phyloP scores from a whole-genome alignment of 2,113 vertebrate genomes.

The Progne subis region DNA sequence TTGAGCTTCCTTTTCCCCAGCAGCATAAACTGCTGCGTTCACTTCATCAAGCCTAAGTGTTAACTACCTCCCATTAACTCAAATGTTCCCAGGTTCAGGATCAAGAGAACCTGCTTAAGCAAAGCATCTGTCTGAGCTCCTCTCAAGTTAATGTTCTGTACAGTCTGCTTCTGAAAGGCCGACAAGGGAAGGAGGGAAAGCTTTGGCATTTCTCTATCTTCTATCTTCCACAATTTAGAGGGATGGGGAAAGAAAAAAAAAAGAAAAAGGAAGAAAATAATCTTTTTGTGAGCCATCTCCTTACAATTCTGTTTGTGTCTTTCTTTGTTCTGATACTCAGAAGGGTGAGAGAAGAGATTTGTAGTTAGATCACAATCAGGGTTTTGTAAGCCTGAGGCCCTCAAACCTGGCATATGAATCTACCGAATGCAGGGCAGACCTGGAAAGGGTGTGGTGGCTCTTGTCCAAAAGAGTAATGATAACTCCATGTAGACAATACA shows the following conservation, averaged over 20 bases:
- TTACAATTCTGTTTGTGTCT: not conserved
- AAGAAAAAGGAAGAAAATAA: accelerated
- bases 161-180: not conserved
- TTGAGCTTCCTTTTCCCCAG: not conserved
- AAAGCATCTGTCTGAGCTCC: constrained; percentile 8
- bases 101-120: constrained; percentile 41
- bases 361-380: not conserved
- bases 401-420: not conserved
- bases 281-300: not conserved
- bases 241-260: too few relatives aligned
- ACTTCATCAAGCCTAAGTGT: constrained; percentile 28
- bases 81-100: constrained; percentile 45
- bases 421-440: not conserved
- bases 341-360: not conserved
- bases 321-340: not conserved
- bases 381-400: not conserved
- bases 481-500: not conserved
- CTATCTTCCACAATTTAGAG: not conserved
- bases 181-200: not conserved
- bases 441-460: not conserved
- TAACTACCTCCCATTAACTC: constrained; percentile 57
- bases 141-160: constrained; percentile 21
- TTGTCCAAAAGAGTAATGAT: not conserved
- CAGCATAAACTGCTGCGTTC: not conserved
- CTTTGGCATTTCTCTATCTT: not conserved